A percentile compares a stretch with the other conserved stretches of the same genome.
phyloP scores from a whole-genome alignment of 2,888 invertebrate genomes.

The Caenorhabditis sp. region DNA sequence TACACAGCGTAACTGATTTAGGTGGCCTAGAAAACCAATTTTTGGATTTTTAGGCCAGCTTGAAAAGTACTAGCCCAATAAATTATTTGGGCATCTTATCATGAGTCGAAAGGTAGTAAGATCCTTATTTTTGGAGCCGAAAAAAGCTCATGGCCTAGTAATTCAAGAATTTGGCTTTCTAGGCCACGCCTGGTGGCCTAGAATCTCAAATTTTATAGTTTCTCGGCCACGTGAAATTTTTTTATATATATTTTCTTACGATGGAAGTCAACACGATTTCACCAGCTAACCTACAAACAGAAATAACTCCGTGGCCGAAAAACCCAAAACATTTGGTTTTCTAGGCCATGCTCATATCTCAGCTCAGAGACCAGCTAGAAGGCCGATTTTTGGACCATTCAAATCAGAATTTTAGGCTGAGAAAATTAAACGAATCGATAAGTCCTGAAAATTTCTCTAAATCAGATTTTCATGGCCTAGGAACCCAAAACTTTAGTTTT shows the following conservation, averaged over 20 bases:
- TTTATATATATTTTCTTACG: conserved; percentile 2
- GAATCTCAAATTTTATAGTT: background rate
- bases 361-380: too few species aligned
- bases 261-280: too few species aligned
- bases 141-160: background rate
- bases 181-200: background rate
- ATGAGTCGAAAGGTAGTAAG: background rate
- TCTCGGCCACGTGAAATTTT: background rate
- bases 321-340: conserved; percentile 3
- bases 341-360: too few species aligned
- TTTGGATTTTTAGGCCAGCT: conserved; percentile 1
- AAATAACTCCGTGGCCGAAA: background rate
- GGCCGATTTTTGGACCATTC: too few species aligned
- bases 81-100: background rate
- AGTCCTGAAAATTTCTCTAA: too few species aligned
- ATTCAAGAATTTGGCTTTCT: too few species aligned
- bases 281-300: background rate
- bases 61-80: background rate
- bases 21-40: background rate
- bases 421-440: too few species aligned
- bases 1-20: conserved; percentile 13
- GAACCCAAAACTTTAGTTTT: background rate
- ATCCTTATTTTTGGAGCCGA: background rate
- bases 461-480: too few species aligned
- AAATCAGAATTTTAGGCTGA: too few species aligned